Conservation (phyloP, 1,140 invertebrate species). For the Caenorhabditis tropicalis region DNA sequence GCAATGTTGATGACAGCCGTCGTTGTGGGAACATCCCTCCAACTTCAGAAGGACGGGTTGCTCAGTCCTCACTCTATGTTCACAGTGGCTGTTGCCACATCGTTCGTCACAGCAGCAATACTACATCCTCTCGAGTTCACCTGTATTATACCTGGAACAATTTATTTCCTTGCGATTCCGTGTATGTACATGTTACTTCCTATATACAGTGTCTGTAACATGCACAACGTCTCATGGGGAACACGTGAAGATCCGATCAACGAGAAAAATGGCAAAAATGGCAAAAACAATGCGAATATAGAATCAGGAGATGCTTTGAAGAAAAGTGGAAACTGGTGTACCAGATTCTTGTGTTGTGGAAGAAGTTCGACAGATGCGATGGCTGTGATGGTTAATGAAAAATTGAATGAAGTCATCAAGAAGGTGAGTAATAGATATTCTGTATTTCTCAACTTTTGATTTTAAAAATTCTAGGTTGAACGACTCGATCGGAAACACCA, state of each 20-base stretch:
- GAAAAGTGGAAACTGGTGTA: constrained; percentile 47
- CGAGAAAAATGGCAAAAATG: constrained; percentile 54
- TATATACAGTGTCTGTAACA: constrained; percentile 87
- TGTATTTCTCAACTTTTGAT: not conserved
- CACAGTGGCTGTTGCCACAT: constrained; percentile 77
- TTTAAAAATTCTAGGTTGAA: not conserved
- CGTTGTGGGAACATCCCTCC: constrained; percentile 76
- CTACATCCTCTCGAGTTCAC: constrained; percentile 84
- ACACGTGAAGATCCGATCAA: constrained; percentile 79
- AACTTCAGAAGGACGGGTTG: constrained; percentile 82
- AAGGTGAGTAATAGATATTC: constrained; percentile 48
- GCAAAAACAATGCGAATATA: not conserved
- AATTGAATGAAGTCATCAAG: constrained; percentile 63
- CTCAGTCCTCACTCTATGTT: constrained; percentile 83
- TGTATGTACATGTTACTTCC: constrained; percentile 91
- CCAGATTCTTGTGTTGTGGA: constrained; percentile 67
- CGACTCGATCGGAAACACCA: constrained; percentile 12
- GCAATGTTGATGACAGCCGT: constrained; percentile 72
- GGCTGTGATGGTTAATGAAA: constrained; percentile 64
- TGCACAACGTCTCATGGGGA: constrained; percentile 84
- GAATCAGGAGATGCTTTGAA: constrained; percentile 29
- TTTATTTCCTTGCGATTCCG: constrained; percentile 90
- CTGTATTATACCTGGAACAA: constrained; percentile 81
- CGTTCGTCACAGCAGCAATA: constrained; percentile 79
- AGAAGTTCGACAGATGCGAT: constrained; percentile 62